Evolutionary conservation across 2,888 invertebrate genomes (phyloP).

Genomic region (Himalopsyche anomala): DNA sequence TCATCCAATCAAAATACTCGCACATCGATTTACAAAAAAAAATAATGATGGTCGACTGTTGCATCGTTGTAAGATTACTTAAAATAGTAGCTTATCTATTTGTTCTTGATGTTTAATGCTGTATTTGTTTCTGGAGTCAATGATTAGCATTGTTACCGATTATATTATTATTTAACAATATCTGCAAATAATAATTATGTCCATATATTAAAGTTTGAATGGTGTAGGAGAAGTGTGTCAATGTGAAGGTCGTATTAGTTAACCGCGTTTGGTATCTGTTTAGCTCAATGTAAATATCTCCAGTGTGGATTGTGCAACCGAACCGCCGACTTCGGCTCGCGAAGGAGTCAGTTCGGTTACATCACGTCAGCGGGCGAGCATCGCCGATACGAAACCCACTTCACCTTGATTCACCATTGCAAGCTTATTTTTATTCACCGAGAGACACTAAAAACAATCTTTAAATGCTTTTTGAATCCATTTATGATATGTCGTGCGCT

Average conservation of each 20-base stretch:
- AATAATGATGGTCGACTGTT: too few relatives aligned
- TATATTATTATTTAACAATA: neutral
- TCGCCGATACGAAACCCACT: constrained; percentile 34
- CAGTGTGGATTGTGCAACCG: constrained; percentile 25
- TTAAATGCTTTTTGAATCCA: constrained; percentile 24
- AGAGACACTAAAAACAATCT: constrained; percentile 25
- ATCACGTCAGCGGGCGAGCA: constrained; percentile 14
- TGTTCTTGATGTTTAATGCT: neutral
- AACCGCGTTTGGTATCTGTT: constrained; percentile 28
- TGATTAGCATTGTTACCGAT: neutral
- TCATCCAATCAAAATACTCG: too few relatives aligned
- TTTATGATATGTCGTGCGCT: neutral
- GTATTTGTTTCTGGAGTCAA: neutral
- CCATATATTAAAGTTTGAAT: constrained; percentile 21
- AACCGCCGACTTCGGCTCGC: neutral
- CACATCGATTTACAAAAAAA: too few relatives aligned
- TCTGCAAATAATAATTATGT: constrained; percentile 17
- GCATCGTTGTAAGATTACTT: too few relatives aligned
- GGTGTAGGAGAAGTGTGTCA: constrained; percentile 25
- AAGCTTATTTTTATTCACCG: constrained; percentile 28
- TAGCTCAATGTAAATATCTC: constrained; percentile 42
- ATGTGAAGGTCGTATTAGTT: constrained; percentile 38
- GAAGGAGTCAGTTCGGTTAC: constrained; percentile 27
- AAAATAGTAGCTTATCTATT: neutral
- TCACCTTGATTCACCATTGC: constrained; percentile 42